Evolutionary conservation across 2,113 vertebrate species (phyloP).

Genomic region (Equus przewalskii): DNA sequence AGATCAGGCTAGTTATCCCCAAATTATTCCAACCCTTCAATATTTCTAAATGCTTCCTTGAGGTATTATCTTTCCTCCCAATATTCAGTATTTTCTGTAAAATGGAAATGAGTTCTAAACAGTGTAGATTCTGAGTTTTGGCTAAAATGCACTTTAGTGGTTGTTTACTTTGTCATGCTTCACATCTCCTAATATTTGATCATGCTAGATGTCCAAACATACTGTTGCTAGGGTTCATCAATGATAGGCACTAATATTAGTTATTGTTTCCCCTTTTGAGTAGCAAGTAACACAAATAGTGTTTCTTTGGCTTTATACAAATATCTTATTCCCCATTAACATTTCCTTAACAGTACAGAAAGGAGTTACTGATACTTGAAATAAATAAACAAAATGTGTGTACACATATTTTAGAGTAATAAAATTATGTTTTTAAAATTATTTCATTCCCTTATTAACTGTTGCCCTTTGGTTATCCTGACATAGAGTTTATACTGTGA

Average conservation of each 20-base stretch:
- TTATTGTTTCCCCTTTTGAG: neutral
- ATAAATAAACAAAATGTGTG: neutral
- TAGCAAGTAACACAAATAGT: neutral
- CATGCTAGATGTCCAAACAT: no score
- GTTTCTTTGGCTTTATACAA: neutral
- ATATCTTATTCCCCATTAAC: neutral
- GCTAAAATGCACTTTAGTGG: neutral
- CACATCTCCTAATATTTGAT: neutral
- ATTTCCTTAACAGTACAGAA: neutral
- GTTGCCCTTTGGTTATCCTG: neutral
- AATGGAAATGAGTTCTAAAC: neutral
- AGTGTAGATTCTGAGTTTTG: neutral
- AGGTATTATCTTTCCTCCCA: neutral
- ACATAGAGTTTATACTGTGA: neutral
- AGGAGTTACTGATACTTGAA: neutral
- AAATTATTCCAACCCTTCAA: neutral
- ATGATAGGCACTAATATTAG: neutral
- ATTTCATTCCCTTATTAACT: neutral
- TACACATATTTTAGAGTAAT: neutral
- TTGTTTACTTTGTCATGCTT: neutral
- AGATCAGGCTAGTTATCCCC: neutral
- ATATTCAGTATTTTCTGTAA: neutral
- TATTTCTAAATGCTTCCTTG: neutral
- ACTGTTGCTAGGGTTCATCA: neutral
- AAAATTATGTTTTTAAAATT: neutral